Conservation (phyloP, 2,113 vertebrate genomes). For the Halichoeres trimaculatus region DNA sequence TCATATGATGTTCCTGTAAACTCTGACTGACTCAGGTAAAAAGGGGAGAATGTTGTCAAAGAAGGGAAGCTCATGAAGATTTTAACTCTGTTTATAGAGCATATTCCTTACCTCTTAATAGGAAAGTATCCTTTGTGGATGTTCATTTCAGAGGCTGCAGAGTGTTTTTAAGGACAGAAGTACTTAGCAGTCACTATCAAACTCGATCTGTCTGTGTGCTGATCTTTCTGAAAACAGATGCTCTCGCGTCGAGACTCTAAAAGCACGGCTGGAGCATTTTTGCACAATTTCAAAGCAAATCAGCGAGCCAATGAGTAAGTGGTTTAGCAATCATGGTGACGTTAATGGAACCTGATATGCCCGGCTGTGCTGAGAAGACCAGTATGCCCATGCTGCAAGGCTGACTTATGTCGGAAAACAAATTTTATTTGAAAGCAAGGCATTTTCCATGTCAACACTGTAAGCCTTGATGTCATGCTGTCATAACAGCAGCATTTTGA, state of each 20-base stretch:
- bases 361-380: constrained; percentile 28
- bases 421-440: constrained; percentile 48
- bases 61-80: no score
- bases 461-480: constrained; percentile 28
- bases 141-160: not conserved
- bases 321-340: constrained; percentile 54
- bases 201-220: constrained; percentile 3
- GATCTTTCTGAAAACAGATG: constrained; percentile 27
- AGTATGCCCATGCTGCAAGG: constrained; percentile 29
- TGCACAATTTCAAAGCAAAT: constrained; percentile 42
- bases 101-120: no score
- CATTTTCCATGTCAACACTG: constrained; percentile 51
- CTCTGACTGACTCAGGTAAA: no score
- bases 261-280: constrained; percentile 31
- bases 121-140: not conserved
- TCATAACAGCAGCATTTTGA: constrained; percentile 30
- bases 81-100: no score
- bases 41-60: no score
- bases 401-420: constrained; percentile 44
- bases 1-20: no score
- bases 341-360: constrained; percentile 53
- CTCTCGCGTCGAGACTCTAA: constrained; percentile 20
- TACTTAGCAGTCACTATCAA: constrained; percentile 25
- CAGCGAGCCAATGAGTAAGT: constrained; percentile 29
- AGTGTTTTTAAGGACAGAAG: not conserved